These are phyloP conservation scores for Drusus annulatus DNA, from an alignment of 1,140 invertebrate genomes.

Conservation along the genomic window DNA sequence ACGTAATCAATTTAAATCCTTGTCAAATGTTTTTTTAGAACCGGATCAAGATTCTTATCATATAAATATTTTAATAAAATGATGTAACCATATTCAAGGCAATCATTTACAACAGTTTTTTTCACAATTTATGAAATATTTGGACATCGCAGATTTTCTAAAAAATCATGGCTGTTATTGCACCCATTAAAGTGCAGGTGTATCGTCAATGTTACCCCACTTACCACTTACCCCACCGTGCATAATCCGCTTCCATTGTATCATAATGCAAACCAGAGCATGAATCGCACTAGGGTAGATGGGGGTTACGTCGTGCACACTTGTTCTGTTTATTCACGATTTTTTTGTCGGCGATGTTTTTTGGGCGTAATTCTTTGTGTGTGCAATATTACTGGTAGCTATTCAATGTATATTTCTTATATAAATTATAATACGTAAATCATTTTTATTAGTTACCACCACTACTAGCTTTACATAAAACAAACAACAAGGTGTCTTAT, in stretches of 20 bases:
- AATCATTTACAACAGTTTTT: background rate
- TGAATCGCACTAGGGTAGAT: slow-evolving; percentile 24
- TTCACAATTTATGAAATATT: background rate
- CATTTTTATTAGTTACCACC: background rate
- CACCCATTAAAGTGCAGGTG: slow-evolving; percentile 40
- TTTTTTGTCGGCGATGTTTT: slow-evolving; percentile 2
- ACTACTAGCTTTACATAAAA: too few relatives aligned
- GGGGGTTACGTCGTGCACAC: slow-evolving; percentile 13
- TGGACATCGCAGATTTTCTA: slow-evolving; percentile 11
- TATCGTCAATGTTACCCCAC: slow-evolving; percentile 7
- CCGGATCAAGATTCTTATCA: too few relatives aligned
- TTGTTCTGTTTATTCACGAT: slow-evolving; percentile 19
- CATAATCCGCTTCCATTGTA: slow-evolving; percentile 44
- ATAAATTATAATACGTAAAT: background rate
- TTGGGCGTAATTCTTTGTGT: background rate
- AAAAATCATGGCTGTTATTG: slow-evolving; percentile 32
- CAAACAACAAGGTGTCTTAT: too few relatives aligned
- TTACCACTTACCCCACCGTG: slow-evolving; percentile 21
- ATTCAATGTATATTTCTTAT: too few relatives aligned
- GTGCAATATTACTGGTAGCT: too few relatives aligned
- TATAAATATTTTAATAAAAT: too few relatives aligned
- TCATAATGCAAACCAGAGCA: slow-evolving; percentile 39
- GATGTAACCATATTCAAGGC: too few relatives aligned
- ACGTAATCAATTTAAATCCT: too few relatives aligned
- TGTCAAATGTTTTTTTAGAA: too few relatives aligned